A percentile compares a stretch with the other conserved stretches of the same genome.
Evolutionary conservation across 35 echinoderm and acorn worm genomes (phyloP).

Genomic region (Eucidaris tribuloides): DNA sequence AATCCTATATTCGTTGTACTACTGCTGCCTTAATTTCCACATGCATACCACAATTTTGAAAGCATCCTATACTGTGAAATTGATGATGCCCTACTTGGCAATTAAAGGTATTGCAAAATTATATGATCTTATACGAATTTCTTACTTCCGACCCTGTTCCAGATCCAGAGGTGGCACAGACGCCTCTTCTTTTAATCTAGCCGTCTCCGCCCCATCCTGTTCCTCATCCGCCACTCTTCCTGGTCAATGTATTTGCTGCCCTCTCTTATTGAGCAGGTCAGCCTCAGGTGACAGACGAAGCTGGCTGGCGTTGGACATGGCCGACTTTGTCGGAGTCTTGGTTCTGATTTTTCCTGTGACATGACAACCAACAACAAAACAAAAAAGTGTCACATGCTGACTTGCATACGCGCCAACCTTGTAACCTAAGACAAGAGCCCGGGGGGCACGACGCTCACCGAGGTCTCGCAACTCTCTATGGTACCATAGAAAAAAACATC

Average conservation of each 20-base stretch:
- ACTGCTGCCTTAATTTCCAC: no score
- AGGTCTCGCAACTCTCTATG: no score
- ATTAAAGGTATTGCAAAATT: neutral
- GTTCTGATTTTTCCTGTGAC: neutral
- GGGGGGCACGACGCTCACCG: no score
- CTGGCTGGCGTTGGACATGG: neutral
- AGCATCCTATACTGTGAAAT: neutral
- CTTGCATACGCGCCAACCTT: no score
- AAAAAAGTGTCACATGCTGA: no score
- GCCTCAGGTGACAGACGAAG: neutral
- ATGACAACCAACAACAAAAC: no score
- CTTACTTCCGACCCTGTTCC: constrained; percentile 81
- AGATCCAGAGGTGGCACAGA: constrained; percentile 54
- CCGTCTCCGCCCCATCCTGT: neutral
- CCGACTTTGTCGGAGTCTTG: neutral
- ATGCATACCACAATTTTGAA: neutral
- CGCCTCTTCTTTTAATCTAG: constrained; percentile 1
- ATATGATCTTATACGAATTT: neutral
- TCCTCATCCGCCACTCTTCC: neutral
- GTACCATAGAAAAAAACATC: no score
- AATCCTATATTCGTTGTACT: no score
- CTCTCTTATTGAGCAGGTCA: neutral
- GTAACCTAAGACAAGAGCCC: no score
- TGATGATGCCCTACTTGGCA: neutral
- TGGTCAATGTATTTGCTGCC: neutral